These are phyloP conservation scores for Leptosomus discolor DNA, from an alignment of 2,113 vertebrate species.

Conservation along the genomic window DNA sequence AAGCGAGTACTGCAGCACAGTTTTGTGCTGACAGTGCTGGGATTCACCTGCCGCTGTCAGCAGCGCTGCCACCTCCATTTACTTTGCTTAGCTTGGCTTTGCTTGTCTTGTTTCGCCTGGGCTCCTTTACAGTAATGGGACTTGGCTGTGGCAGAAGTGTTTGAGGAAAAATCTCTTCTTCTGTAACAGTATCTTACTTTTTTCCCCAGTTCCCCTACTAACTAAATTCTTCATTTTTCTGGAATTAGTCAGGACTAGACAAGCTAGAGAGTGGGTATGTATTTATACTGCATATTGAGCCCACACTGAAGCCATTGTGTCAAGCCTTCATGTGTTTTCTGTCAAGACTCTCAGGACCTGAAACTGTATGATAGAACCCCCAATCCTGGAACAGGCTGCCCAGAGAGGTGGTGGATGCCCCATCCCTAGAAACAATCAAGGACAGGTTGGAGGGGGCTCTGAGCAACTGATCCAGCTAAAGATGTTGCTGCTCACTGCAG, in stretches of 20 bases:
- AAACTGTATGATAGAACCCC: not conserved
- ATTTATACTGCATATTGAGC: not conserved
- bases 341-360: not conserved
- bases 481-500: too few species aligned
- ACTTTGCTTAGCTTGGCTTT: not conserved
- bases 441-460: too few species aligned
- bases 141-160: not conserved
- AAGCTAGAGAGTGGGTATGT: not conserved
- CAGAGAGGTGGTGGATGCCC: too few species aligned
- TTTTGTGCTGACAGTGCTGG: not conserved
- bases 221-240: not conserved
- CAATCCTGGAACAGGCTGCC: too few species aligned
- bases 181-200: fast-evolving
- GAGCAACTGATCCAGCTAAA: too few species aligned
- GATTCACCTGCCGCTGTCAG: constrained; percentile 11
- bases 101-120: not conserved
- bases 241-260: not conserved
- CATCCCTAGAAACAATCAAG: too few species aligned
- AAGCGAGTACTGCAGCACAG: not conserved
- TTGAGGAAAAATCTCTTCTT: not conserved
- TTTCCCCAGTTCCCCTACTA: fast-evolving
- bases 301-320: fast-evolving
- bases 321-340: not conserved
- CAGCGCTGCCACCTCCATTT: constrained; percentile 3
- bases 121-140: not conserved